Base-by-base conservation (phyloP, 1,140 invertebrate species). In the Heliconius hewitsoni region DNA sequence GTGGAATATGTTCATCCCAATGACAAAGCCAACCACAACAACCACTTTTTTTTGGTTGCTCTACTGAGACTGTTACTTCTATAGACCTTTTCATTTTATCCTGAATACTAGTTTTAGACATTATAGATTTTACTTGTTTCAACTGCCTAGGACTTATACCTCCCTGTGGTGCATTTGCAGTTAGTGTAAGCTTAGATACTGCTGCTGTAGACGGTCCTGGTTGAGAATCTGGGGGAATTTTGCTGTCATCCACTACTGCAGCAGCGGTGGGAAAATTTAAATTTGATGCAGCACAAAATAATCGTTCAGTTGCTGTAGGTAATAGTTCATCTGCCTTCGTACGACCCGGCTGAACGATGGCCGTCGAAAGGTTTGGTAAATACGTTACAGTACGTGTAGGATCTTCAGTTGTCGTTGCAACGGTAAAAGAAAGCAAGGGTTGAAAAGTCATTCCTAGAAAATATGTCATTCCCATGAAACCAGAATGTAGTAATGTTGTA, bases 401-500 rank as follows among this genome's bases (percentile, higher is more conserved):
- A 52, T 91, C 89, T 72, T 91, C 90, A 39, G 86, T 85, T 42
- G 88, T 85, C 79, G 90, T 89, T 13, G 85, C 76, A 37, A 94
- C 91, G 42, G 88, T 90, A 27, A 94, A 85, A 34, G 89, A 90
- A 11, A 93, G 80, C 60, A 94, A 78, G 8, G 93, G 93, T 73
- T 86, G 82, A 86, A 82, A 94, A 30, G 88, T 77, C 90, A 94
- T 93, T 66, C 87, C 86, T 5, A 91, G 80, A 82, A 90, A 94
- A 76, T 85, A 94, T 73, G 88, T 89, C n/a, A 87, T 50, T 18
- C 86, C 91, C 81, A 93, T 87, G 13, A 94, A 79, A n/a, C 96
- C 96, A 80, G 96, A 96, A 94, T 98, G 97, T 46, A 97, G 94
- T 42, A 97, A 90, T 13, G 98, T 94, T 0, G 97, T 95, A 16